Base-by-base conservation (phyloP, 1,140 invertebrate genomes). In the Medauroidea extradentata region DNA sequence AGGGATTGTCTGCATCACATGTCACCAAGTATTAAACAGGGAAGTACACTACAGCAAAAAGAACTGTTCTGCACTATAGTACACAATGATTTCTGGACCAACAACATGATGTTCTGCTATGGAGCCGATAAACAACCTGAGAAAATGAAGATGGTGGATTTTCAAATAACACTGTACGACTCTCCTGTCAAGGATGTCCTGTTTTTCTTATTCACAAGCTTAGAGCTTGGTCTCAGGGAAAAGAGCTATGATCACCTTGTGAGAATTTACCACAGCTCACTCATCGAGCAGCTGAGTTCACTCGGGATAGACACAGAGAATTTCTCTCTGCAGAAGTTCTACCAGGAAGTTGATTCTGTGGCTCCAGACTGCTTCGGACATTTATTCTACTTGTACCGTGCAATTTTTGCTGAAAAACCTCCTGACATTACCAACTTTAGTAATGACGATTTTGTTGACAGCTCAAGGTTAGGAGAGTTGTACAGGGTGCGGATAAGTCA, bases 61-160 rank as follows among this genome's bases (percentile, higher is more conserved):
- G 59, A 60, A 49, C 59, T 49, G 9, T 60, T 60, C 54, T 38
- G 44, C 14, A 46, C 58, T 9, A 23, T 53, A 13, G 34, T 54
- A 14, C 58, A 60, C 29, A 54, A 54, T 46, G 58, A 60, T 41
- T 43, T 60, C 8, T 60, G 58, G 58, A 55, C 34, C 8, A 55
- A 55, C n/a, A 60, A 60, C 18, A 60, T 60, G 24, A 42, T 60
- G 24, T 60, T 60, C 29, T 14, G 21, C 5, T 55, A 54, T 41
- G 34, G 55, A 39, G 27, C 9, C 2, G 24, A 27, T 3, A 29
- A 3, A 25, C 16, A n/a, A 4, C 58, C 43, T n/a, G 21, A 14
- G 16, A 38, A 18, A 4, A 39, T 60, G 5, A 60, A 60, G 39
- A 48, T 60, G 23, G 19, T 60, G 11, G 59, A 60, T 39, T 60